Base-by-base conservation (phyloP, 2,113 vertebrate species). In the Haemorhous mexicanus region DNA sequence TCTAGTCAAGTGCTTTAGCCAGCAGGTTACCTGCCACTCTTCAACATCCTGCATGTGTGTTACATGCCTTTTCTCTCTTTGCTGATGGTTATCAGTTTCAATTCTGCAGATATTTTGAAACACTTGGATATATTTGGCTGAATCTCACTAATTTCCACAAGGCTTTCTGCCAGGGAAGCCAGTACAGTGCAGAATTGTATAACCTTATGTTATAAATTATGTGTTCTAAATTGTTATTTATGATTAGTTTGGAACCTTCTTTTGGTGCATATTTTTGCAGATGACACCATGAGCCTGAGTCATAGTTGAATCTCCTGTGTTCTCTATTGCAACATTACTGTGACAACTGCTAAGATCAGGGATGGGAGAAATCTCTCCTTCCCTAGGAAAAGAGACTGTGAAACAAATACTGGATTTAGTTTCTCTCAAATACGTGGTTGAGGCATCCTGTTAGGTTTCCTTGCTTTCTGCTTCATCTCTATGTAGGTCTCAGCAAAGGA, bases 371-470 rank as follows among this genome's bases (percentile, higher is more conserved):
- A 72, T 58, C 43, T 84, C 92, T n/a, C 64, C 64, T 93, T 93
- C 33, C 49, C 10, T 68, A 59, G 50, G 72, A 86, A 56, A 66
- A 64, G 32, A 75, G 50, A 32, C 30, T 39, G 61, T 1, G 3
- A 94, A 95, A 84, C 50, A 91, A 87, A 91, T 46, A 19, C 77
- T 79, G 69, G 55, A 76, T 89, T 93, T 86, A 87, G 56, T 78
- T 74, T 56, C 56, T 76, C 83, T 97, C 68, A 88, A 35, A 90
- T 26, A 8, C 30, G 55, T 70, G 76, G 27, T 56, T 6, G 10
- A 93, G 62, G 64, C 90, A 84, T 95, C 72, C 72, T 82, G 53
- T 68, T 95, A 63, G 39, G 56, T 77, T 90, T 94, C 32, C 20
- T 79, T 76, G 63, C 78, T 94, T 74, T 28, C 83, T 76, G 47